Evolutionary conservation across 2,113 vertebrate genomes (phyloP).

Genomic region (Brachirus orientalis): DNA sequence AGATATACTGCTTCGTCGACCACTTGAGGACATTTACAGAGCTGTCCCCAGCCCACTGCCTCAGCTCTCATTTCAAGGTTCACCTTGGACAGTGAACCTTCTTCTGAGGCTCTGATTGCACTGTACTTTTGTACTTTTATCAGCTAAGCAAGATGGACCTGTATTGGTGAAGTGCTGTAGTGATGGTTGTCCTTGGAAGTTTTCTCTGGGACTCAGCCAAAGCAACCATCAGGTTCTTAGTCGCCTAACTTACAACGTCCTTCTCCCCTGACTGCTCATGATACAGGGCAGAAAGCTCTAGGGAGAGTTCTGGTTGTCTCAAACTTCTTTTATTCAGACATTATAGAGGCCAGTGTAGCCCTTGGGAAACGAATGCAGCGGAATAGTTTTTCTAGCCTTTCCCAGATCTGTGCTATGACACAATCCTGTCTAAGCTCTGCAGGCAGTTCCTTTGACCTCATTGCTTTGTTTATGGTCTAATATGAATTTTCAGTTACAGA

Average conservation of each 20-base stretch:
- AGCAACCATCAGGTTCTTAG: not conserved
- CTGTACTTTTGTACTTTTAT: too few relatives aligned
- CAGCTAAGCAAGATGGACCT: too few relatives aligned
- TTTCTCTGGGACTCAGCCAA: too few relatives aligned
- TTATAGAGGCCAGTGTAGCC: not conserved
- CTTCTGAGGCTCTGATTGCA: too few relatives aligned
- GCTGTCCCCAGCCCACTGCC: too few relatives aligned
- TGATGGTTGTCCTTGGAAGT: too few relatives aligned
- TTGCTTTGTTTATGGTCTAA: not conserved
- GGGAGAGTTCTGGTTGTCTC: not conserved
- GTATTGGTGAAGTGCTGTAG: too few relatives aligned
- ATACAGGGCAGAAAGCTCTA: not conserved
- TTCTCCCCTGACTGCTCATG: not conserved
- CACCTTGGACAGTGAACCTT: too few relatives aligned
- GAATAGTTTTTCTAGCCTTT: not conserved
- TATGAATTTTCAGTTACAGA: not conserved
- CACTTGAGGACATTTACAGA: too few relatives aligned
- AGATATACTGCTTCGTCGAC: too few relatives aligned
- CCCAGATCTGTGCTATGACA: not conserved
- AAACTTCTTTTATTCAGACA: not conserved
- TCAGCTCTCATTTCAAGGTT: too few relatives aligned
- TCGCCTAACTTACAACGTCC: not conserved
- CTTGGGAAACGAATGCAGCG: not conserved
- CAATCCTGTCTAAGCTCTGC: not conserved
- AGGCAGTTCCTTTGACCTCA: not conserved